Conservation (phyloP, 2,113 vertebrate species). For the Scomber colias region DNA sequence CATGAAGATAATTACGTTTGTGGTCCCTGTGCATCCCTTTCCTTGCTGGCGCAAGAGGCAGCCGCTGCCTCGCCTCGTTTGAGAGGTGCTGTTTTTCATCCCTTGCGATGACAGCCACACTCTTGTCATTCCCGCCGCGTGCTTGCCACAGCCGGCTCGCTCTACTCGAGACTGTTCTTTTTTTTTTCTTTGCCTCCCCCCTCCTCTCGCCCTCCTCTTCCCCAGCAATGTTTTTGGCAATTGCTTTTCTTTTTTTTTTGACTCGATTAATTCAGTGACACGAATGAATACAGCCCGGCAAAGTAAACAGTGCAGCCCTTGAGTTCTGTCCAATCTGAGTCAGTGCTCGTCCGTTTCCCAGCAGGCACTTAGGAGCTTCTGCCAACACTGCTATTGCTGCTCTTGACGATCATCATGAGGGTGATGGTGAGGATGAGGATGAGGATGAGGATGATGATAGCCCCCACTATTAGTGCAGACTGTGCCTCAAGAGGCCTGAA, state of each 20-base stretch:
- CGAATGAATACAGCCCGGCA: conserved; percentile 61
- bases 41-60: conserved; percentile 58
- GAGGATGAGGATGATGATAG: conserved; percentile 65
- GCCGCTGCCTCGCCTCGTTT: conserved; percentile 70
- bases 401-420: conserved; percentile 68
- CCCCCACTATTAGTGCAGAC: conserved; percentile 60
- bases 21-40: conserved; percentile 64
- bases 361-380: conserved; percentile 66
- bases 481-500: conserved; percentile 53
- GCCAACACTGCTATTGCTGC: conserved; percentile 56
- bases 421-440: conserved; percentile 66
- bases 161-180: conserved; percentile 56
- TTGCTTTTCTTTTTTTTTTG: conserved; percentile 46
- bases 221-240: conserved; percentile 63
- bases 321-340: conserved; percentile 72
- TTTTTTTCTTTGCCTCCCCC: conserved; percentile 1
- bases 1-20: conserved; percentile 78
- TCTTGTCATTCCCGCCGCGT: conserved; percentile 76
- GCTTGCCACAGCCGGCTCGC: conserved; percentile 52
- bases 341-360: conserved; percentile 62
- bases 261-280: conserved; percentile 76
- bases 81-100: conserved; percentile 80
- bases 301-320: conserved; percentile 72
- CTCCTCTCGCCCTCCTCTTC: conserved; percentile 4
- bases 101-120: conserved; percentile 65